phyloP scores from a whole-genome alignment of 2,888 invertebrate genomes.

The Chymomyza amoena region DNA sequence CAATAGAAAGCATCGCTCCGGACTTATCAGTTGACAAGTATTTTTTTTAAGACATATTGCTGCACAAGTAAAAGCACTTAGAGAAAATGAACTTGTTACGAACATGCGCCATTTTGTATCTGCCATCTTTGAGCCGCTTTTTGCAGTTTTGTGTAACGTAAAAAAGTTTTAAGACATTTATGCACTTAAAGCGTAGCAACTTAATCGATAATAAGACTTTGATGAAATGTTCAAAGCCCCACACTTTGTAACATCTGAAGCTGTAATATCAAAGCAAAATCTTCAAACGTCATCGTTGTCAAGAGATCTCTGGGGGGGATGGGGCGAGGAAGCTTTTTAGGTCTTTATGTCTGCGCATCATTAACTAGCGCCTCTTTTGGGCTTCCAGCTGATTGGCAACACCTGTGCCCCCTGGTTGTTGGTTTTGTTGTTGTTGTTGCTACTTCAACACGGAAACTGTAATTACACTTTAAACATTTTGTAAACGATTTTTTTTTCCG shows the following conservation, averaged over 20 bases:
- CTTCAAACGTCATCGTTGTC: not conserved
- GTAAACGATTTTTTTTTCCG: slow-evolving; percentile 58
- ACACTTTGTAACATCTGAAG: not conserved
- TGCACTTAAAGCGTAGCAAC: slow-evolving; percentile 56
- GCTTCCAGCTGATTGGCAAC: slow-evolving; percentile 22
- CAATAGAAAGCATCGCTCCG: not conserved
- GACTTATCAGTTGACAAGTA: slow-evolving; percentile 33
- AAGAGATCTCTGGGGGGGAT: not conserved
- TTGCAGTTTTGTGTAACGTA: slow-evolving; percentile 15
- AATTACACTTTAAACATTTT: slow-evolving; percentile 64
- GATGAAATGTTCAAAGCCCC: not conserved
- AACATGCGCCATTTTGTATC: slow-evolving; percentile 7
- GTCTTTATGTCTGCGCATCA: not conserved
- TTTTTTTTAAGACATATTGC: slow-evolving; percentile 16
- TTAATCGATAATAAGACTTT: slow-evolving; percentile 65
- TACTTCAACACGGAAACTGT: slow-evolving; percentile 62
- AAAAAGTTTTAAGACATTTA: slow-evolving; percentile 39
- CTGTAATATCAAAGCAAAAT: not conserved
- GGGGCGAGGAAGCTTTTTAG: not conserved
- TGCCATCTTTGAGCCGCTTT: slow-evolving; percentile 24
- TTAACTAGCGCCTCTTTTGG: not conserved
- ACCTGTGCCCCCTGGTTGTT: slow-evolving; percentile 17
- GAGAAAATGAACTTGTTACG: not conserved
- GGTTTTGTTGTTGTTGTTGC: not conserved
- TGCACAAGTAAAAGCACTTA: slow-evolving; percentile 66